These are phyloP conservation scores for Clavelina lepadiformis DNA, from an alignment of 23 tunicate species.

Conservation along the genomic window DNA sequence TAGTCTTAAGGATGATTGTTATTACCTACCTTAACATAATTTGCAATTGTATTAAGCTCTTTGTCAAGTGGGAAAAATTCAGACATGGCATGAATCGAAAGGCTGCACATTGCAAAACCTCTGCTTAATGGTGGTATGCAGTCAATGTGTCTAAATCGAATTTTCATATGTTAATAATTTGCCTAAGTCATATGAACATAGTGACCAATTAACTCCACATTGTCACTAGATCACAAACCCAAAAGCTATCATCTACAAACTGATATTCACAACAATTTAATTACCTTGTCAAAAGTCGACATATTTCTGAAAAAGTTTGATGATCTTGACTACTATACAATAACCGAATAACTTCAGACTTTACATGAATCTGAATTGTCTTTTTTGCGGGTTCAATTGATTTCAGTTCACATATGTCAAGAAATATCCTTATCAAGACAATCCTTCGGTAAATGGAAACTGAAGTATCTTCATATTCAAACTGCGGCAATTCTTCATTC, in stretches of 20 bases:
- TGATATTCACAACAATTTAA: background rate
- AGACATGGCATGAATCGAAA: conserved; percentile 61
- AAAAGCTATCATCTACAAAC: background rate
- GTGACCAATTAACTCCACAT: background rate
- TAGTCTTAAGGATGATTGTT: too few relatives aligned
- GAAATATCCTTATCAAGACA: background rate
- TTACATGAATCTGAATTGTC: conserved; percentile 9
- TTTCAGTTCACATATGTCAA: background rate
- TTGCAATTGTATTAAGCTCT: conserved; percentile 2
- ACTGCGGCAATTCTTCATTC: too few relatives aligned
- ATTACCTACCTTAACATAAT: conserved; percentile 16
- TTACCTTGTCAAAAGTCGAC: conserved; percentile 33
- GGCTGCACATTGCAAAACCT: conserved; percentile 32
- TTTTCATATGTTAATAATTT: too few relatives aligned
- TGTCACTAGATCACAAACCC: background rate
- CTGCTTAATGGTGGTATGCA: conserved; percentile 33
- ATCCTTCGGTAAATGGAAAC: conserved; percentile 6
- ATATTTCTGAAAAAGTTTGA: conserved; percentile 25
- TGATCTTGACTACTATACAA: conserved; percentile 31
- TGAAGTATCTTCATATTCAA: too few relatives aligned
- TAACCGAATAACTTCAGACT: conserved; percentile 39
- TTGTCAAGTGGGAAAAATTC: conserved; percentile 20
- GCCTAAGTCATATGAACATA: too few relatives aligned
- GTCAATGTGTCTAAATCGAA: conserved; percentile 20
- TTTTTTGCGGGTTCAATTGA: background rate